Percentiles rank a stretch among this genome's conserved stretches.
These are phyloP conservation scores for Catocala sponsa DNA, from an alignment of 2,888 invertebrate genomes.

Conservation along the genomic window DNA sequence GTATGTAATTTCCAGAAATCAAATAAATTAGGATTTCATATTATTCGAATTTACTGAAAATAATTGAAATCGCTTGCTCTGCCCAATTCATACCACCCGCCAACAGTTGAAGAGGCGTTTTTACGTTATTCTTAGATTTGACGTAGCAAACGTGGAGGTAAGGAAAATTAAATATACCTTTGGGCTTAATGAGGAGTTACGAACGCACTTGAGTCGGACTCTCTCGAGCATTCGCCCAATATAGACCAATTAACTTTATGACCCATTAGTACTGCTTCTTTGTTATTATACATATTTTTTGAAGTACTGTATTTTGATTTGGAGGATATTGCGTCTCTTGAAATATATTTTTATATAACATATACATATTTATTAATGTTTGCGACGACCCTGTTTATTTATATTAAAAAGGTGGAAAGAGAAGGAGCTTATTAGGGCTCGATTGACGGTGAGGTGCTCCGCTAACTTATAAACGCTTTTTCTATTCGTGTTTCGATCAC, in stretches of 20 bases:
- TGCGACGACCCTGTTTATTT: not conserved
- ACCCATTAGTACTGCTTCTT: constrained; percentile 48
- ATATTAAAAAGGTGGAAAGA: too few species aligned
- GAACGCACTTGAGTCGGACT: constrained; percentile 54
- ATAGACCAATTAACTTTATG: constrained; percentile 69
- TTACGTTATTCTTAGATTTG: constrained; percentile 75
- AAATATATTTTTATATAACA: not conserved
- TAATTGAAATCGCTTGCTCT: constrained; percentile 35
- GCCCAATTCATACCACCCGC: constrained; percentile 37
- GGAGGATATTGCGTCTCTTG: constrained; percentile 3
- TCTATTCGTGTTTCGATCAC: too few species aligned
- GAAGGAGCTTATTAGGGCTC: too few species aligned
- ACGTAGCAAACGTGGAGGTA: constrained; percentile 68
- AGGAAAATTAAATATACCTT: constrained; percentile 75
- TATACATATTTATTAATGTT: not conserved
- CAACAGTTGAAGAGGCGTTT: constrained; percentile 64
- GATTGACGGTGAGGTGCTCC: too few species aligned
- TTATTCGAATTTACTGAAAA: not conserved
- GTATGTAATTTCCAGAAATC: too few species aligned
- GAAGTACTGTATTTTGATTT: constrained; percentile 22
- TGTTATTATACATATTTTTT: constrained; percentile 49
- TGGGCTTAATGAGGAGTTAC: constrained; percentile 75
- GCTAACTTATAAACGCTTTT: too few species aligned
- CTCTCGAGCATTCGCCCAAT: constrained; percentile 62
- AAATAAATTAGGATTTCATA: too few species aligned